These are phyloP conservation scores for Liodrosophila aerea DNA, from an alignment of 2,888 invertebrate species.

Conservation along the genomic window DNA sequence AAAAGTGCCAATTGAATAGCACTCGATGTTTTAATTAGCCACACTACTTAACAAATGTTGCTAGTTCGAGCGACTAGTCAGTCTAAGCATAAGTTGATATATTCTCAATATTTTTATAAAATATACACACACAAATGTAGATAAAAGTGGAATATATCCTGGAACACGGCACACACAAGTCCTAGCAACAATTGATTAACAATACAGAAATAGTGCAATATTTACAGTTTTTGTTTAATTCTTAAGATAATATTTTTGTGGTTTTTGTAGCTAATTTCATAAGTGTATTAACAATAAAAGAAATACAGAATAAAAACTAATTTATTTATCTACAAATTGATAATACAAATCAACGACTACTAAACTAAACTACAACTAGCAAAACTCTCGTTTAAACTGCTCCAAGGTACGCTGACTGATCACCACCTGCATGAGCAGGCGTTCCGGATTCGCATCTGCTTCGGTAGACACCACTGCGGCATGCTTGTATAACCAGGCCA, in stretches of 20 bases:
- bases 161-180: constrained; percentile 21
- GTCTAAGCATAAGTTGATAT: constrained; percentile 18
- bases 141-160: constrained; percentile 10
- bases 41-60: constrained; percentile 10
- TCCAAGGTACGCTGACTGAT: constrained; percentile 84
- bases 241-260: constrained; percentile 23
- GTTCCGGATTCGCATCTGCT: constrained; percentile 84
- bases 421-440: constrained; percentile 84
- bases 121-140: constrained; percentile 15
- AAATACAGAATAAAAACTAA: constrained; percentile 34
- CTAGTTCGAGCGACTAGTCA: constrained; percentile 3
- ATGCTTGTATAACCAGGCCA: constrained; percentile 87
- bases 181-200: constrained; percentile 22
- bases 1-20: constrained; percentile 34
- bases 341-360: background rate
- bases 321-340: too few relatives aligned
- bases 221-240: constrained; percentile 28
- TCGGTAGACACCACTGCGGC: constrained; percentile 84
- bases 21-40: constrained; percentile 19
- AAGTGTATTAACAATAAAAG: constrained; percentile 47
- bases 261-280: constrained; percentile 53
- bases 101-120: constrained; percentile 56
- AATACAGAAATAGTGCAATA: constrained; percentile 26
- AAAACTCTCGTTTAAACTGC: constrained; percentile 83
- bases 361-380: constrained; percentile 28